These are phyloP conservation scores for Sakesphorus luctuosus DNA, from an alignment of 2,113 vertebrate genomes.

Conservation along the genomic window DNA sequence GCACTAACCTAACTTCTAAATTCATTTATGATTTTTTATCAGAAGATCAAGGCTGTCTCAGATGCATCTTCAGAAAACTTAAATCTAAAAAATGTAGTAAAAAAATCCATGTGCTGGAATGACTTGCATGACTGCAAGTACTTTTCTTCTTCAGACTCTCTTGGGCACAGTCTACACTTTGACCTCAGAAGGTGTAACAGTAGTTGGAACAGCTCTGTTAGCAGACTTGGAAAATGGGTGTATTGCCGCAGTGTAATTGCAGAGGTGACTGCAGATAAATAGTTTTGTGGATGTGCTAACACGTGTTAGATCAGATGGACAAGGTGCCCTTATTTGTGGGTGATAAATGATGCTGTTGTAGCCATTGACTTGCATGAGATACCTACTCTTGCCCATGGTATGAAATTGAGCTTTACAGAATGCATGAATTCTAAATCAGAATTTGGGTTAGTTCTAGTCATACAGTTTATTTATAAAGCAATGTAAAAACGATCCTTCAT, in stretches of 20 bases:
- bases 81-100: neutral
- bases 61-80: neutral
- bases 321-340: neutral
- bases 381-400: neutral
- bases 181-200: neutral
- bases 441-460: neutral
- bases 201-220: neutral
- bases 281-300: neutral
- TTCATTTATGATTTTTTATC: neutral
- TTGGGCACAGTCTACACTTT: neutral
- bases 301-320: neutral
- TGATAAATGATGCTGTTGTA: neutral
- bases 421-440: neutral
- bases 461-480: neutral
- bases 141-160: neutral
- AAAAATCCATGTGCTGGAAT: neutral
- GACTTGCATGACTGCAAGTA: neutral
- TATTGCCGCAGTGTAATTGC: neutral
- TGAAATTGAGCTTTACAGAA: neutral
- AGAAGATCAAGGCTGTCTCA: neutral
- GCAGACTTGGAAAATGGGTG: neutral
- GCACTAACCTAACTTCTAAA: neutral
- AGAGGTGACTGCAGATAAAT: neutral
- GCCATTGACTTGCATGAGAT: neutral
- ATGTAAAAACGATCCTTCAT: neutral